Evolutionary conservation across 2,888 invertebrate species (phyloP).

Genomic region (Silvanus unidentatus): DNA sequence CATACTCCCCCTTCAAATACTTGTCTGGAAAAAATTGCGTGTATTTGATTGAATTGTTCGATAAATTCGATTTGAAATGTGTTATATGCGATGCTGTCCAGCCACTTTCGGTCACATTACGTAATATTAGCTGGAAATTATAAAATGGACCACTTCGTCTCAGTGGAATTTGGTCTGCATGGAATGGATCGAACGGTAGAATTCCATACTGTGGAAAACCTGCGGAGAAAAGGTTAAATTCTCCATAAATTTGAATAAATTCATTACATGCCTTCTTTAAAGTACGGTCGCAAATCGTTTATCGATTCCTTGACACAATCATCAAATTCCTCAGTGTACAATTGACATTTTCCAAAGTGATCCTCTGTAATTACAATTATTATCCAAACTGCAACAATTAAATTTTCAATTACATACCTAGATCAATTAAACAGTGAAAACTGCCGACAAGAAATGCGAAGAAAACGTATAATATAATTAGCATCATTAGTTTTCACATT

Average conservation of each 20-base stretch:
- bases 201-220: conserved; percentile 69
- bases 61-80: no score
- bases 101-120: conserved; percentile 68
- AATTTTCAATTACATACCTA: no score
- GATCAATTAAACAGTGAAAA: no score
- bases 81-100: conserved; percentile 73
- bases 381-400: conserved; percentile 3
- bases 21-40: conserved; percentile 82
- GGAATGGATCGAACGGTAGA: conserved; percentile 74
- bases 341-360: conserved; percentile 55
- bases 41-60: conserved; percentile 62
- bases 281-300: conserved; percentile 65
- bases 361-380: conserved; percentile 31
- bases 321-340: conserved; percentile 59
- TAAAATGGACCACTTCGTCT: conserved; percentile 57
- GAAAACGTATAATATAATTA: no score
- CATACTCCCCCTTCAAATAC: conserved; percentile 62
- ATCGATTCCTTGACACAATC: conserved; percentile 65
- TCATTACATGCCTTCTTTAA: conserved; percentile 56
- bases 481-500: no score
- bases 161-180: conserved; percentile 60
- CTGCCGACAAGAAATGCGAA: no score
- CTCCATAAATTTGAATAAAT: neutral
- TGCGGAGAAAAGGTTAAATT: conserved; percentile 33
- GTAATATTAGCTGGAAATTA: conserved; percentile 65